phyloP scores from a whole-genome alignment of 2,888 invertebrate genomes.

The Eupithecia tripunctaria region DNA sequence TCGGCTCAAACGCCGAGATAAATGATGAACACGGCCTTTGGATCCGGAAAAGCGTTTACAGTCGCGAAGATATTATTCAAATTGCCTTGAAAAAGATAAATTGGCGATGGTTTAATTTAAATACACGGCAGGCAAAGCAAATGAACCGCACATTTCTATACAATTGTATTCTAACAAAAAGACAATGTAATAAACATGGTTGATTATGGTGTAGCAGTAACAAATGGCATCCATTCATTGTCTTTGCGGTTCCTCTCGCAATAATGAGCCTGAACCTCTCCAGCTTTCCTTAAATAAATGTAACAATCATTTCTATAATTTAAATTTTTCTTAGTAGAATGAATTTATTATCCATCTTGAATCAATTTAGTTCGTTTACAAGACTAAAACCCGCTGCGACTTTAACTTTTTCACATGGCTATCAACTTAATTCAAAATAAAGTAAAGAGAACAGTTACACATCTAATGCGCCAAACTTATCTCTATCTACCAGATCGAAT shows the following conservation, averaged over 20 bases:
- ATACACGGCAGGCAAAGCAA: slow-evolving; percentile 40
- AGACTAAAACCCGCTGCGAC: neutral
- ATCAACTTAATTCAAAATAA: neutral
- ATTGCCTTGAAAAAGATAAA: slow-evolving; percentile 50
- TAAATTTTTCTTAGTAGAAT: neutral
- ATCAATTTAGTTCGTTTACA: neutral
- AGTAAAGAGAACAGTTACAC: neutral
- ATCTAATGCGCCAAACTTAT: neutral
- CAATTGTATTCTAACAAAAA: slow-evolving; percentile 51
- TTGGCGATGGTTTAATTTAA: slow-evolving; percentile 45
- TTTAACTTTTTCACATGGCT: neutral
- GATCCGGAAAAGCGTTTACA: slow-evolving; percentile 48
- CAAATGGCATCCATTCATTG: slow-evolving; percentile 62
- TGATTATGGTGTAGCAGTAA: slow-evolving; percentile 56
- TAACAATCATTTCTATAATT: neutral
- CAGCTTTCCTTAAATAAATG: slow-evolving; percentile 3
- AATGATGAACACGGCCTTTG: slow-evolving; percentile 48
- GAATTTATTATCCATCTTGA: neutral
- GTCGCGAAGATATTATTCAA: slow-evolving; percentile 51
- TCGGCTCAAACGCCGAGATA: slow-evolving; percentile 48
- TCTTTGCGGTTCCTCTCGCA: slow-evolving; percentile 56
- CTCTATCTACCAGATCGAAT: neutral
- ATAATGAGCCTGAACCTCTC: slow-evolving; percentile 59
- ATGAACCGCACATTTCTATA: slow-evolving; percentile 41
- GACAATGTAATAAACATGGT: slow-evolving; percentile 56